These are phyloP conservation scores for Auanema sp. DNA, from an alignment of 2,888 invertebrate species.

Conservation along the genomic window DNA sequence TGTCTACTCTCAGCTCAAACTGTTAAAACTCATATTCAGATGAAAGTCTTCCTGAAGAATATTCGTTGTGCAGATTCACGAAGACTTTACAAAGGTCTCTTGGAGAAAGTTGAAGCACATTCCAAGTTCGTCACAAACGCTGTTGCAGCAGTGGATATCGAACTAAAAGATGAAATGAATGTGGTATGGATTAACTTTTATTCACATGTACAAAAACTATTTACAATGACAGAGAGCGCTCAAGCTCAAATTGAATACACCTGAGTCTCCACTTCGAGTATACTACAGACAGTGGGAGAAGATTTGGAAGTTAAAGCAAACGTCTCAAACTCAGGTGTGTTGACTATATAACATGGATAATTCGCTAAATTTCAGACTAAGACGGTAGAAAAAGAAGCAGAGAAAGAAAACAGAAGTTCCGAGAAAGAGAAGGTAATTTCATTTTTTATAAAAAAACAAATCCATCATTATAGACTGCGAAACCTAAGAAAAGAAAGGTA, in stretches of 20 bases:
- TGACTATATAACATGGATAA: background rate
- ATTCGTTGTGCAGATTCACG: constrained; percentile 27
- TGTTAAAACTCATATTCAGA: constrained; percentile 6
- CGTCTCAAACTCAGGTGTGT: constrained; percentile 20
- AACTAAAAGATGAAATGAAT: constrained; percentile 39
- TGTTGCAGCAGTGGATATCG: constrained; percentile 23
- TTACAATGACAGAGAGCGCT: constrained; percentile 31
- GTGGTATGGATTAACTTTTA: constrained; percentile 23
- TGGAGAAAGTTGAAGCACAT: constrained; percentile 38
- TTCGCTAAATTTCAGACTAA: constrained; percentile 9
- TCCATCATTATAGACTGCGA: constrained; percentile 2
- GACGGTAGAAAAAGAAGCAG: constrained; percentile 18
- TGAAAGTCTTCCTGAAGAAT: constrained; percentile 30
- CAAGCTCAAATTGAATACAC: constrained; percentile 36
- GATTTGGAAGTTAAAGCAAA: constrained; percentile 46
- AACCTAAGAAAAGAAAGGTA: constrained; percentile 27
- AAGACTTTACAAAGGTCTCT: constrained; percentile 42
- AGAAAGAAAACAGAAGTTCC: constrained; percentile 16
- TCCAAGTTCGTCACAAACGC: constrained; percentile 28
- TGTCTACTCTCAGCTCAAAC: background rate
- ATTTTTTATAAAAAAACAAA: too few relatives aligned
- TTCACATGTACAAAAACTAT: background rate
- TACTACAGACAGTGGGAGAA: constrained; percentile 47
- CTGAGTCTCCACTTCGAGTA: constrained; percentile 39
- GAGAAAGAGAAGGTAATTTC: constrained; percentile 27